Evolutionary conservation across 2,113 vertebrate genomes (phyloP), one percentile per base, ranked within the genome.

Genomic region (Melanerpes formicivorus): DNA sequence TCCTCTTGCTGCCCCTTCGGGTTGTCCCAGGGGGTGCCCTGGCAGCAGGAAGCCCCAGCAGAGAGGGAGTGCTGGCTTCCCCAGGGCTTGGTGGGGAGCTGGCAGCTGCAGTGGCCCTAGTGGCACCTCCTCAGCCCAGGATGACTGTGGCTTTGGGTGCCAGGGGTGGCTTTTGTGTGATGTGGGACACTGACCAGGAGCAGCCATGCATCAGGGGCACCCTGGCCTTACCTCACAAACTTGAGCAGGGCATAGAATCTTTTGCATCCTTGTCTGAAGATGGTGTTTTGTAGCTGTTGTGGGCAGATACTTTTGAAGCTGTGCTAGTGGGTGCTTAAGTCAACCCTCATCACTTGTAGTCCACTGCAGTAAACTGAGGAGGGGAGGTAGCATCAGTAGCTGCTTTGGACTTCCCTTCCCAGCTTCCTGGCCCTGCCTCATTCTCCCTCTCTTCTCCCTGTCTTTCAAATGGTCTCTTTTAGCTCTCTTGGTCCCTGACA

Each of bases 1-100:
- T 59, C n/a, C 27, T 9, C 37, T 66, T 8, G 6, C 80, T 69
- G 32, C 5, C 27, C 13, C 25, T 8, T 18, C 4, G 2, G 30
- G 10, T 27, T 2, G 0, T 18, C 26, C 22, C 9, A 3, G 11
- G 34, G 37, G 23, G 26, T 46, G 26, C 7, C 0, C 1, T 52
- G 48, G 54, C 59, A n/a, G 12, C 50, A 29, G 55, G 26, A 30
- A 11, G 19, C 56, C 30, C 27, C 1, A 3, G 30, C 26, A 62
- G 30, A 34, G 48, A 8, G 0, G 1, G 1, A 27, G 25, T 5
- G 15, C 54, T 44, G 29, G 5, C 14, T 67, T 34, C 16, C 25
- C 15, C 14, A 5, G 32, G 30, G 23, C 29, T 8, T 81, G 84
- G 22, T 1, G 0, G 9, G 30, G 21, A 76, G n/a, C 18, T 14